Evolutionary conservation across 2,888 invertebrate genomes (phyloP).

Genomic region (Microplitis manilae): DNA sequence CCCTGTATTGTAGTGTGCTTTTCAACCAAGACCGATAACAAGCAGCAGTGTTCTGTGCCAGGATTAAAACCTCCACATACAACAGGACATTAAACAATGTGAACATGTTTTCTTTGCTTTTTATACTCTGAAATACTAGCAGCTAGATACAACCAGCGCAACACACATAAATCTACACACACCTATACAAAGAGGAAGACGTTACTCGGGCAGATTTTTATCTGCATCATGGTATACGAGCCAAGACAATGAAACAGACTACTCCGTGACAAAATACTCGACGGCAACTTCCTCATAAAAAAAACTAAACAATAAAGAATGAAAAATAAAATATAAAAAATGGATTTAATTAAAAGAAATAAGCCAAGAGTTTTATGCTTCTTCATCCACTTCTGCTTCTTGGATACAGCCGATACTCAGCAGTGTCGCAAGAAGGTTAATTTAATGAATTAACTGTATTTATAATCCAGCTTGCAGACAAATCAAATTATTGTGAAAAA

Average conservation of each 20-base stretch:
- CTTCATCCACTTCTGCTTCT: background rate
- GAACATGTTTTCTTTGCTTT: slow-evolving; percentile 22
- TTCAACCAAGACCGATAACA: slow-evolving; percentile 40
- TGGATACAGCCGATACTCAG: background rate
- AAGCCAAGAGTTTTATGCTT: background rate
- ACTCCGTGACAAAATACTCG: slow-evolving; percentile 35
- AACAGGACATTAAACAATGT: background rate
- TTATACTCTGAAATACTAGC: background rate
- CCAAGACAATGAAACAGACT: slow-evolving; percentile 32
- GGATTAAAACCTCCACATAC: slow-evolving; percentile 38
- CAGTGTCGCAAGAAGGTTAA: background rate
- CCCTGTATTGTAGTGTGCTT: background rate
- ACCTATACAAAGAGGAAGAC: background rate
- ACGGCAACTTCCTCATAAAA: slow-evolving; percentile 30
- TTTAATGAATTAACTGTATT: background rate
- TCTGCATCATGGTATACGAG: slow-evolving; percentile 29
- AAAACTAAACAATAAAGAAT: background rate
- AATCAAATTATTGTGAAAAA: background rate
- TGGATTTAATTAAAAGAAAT: slow-evolving; percentile 6
- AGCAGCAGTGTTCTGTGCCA: slow-evolving; percentile 32
- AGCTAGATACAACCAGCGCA: background rate
- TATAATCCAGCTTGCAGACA: background rate
- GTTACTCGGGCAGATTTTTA: slow-evolving; percentile 28
- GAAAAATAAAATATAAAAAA: slow-evolving; percentile 2
- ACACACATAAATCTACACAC: background rate